Base-by-base conservation (phyloP, 2,113 vertebrate genomes). In the Plotosus lineatus region DNA sequence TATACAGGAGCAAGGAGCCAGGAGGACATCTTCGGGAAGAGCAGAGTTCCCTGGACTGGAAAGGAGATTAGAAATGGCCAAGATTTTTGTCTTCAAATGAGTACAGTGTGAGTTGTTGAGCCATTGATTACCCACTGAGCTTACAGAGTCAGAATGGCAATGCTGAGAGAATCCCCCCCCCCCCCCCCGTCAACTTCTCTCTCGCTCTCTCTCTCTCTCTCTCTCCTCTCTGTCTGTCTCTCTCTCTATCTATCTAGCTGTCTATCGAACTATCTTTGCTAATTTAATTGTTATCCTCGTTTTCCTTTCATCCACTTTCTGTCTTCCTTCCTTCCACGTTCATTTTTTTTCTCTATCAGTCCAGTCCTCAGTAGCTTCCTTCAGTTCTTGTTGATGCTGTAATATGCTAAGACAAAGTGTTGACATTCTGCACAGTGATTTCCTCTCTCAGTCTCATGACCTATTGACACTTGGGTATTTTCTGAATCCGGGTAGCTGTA, bases 81-180 rank as follows among this genome's bases (percentile, higher is more conserved):
- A 75, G 73, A 73, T 79, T 38, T 42, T 77, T 53, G 63, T 80
- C 66, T 84, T 81, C 74, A 82, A 83, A 80, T 71, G 80, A 80
- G 84, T 66, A 50, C 33, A 80, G 80, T 74, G 84, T 71, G 36
- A 83, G 75, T 81, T 83, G 80, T 82, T 79, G 84, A 81, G 77
- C 78, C 86, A 87, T 82, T 78, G 86, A 87, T 86, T 84, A 84
- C 80, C 84, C 65, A 53, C 61, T 31, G 77, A 85, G 80, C 75
- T 85, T 84, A 82, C 76, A 80, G 58, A 61, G 81, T 71, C 71
- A n/a, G 83, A 75, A 81, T 78, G 75, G 78, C 80, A 81, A 73
- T 78, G 80, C 53, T 68, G 73, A 83, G 84, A 86, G 83, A 86
- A 83, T 74, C 48, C 77, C 17, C 17, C 4, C n/a, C 26, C n/a